These are phyloP conservation scores for Gandaritis pyraliata DNA, from an alignment of 2,888 invertebrate species.

Conservation along the genomic window DNA sequence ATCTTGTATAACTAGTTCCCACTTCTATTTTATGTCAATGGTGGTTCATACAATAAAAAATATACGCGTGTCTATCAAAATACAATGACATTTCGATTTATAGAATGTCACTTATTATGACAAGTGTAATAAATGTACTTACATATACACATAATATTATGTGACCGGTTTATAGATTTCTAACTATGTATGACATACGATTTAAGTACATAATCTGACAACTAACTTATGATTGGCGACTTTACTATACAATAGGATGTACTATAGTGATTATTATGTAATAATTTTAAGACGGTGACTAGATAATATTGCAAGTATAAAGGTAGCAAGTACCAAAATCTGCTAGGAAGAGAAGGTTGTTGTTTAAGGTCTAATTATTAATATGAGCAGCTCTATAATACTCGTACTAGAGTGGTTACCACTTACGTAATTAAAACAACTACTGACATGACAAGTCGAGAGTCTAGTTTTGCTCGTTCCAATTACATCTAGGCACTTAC, in stretches of 20 bases:
- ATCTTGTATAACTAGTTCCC: no score
- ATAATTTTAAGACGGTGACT: not conserved
- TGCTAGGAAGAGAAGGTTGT: no score
- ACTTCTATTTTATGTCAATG: no score
- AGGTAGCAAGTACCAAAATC: no score
- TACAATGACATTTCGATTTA: slow-evolving; percentile 1
- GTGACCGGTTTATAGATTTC: slow-evolving; percentile 10
- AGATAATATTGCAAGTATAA: not conserved
- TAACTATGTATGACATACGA: slow-evolving; percentile 20
- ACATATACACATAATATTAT: not conserved
- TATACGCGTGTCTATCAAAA: no score
- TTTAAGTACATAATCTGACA: slow-evolving; percentile 31
- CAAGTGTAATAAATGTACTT: not conserved
- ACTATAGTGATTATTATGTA: not conserved
- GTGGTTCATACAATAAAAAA: no score
- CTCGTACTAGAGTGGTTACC: no score
- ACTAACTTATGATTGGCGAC: slow-evolving; percentile 15
- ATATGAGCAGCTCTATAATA: no score
- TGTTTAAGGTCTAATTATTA: no score
- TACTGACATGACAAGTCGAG: slow-evolving; percentile 12
- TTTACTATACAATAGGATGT: slow-evolving; percentile 9
- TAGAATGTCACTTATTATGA: slow-evolving; percentile 21
- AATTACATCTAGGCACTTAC: no score
- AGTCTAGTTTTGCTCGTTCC: slow-evolving; percentile 9
- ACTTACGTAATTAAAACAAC: slow-evolving; percentile 14